phyloP scores from a whole-genome alignment of 2,113 vertebrate species.

The Petromus typicus region DNA sequence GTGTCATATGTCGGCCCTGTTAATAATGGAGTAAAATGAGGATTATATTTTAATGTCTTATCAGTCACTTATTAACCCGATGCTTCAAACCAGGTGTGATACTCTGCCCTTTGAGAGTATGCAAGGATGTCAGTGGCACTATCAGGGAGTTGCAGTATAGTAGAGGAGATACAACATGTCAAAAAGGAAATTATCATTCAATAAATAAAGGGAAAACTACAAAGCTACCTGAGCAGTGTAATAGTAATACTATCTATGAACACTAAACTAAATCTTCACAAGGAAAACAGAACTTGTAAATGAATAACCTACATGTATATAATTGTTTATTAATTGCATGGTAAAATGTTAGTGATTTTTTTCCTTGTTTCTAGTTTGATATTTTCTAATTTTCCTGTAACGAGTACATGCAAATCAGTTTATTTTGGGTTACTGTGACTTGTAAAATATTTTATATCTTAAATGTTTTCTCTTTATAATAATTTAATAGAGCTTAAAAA shows the following conservation, averaged over 20 bases:
- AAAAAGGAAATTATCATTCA: not conserved
- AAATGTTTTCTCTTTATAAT: not conserved
- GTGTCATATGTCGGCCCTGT: not conserved
- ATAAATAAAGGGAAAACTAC: slow-evolving; percentile 20
- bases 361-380: not conserved
- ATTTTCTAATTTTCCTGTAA: not conserved
- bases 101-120: not conserved
- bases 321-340: not conserved
- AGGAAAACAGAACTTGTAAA: not conserved
- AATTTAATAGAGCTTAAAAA: not conserved
- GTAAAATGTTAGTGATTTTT: not conserved
- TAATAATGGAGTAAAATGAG: not conserved
- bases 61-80: not conserved
- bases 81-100: not conserved
- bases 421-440: not conserved
- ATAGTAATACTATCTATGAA: not conserved
- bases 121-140: not conserved
- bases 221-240: not conserved
- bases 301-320: not conserved
- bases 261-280: not conserved
- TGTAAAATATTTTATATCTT: not conserved
- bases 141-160: not conserved
- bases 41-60: not conserved
- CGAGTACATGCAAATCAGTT: not conserved
- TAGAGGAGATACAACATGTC: not conserved